phyloP scores from a whole-genome alignment of 1,140 invertebrate genomes.

The Sarcophaga peregrina region DNA sequence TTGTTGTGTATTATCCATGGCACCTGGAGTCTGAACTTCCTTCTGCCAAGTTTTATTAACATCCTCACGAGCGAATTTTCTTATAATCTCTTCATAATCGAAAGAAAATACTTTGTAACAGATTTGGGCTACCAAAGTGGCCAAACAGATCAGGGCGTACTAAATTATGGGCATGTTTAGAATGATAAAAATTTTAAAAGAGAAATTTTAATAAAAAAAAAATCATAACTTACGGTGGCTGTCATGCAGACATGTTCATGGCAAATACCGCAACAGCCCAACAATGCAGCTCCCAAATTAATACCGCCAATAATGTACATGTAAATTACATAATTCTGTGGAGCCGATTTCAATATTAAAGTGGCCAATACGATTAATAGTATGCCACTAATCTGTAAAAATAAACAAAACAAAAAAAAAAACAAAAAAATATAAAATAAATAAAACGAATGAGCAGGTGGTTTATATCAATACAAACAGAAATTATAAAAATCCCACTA shows the following conservation, averaged over 20 bases:
- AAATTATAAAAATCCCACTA: neutral
- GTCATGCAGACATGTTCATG: slow-evolving; percentile 59
- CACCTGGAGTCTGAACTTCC: slow-evolving; percentile 54
- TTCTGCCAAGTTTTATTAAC: slow-evolving; percentile 54
- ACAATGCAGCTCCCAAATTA: slow-evolving; percentile 55
- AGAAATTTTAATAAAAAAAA: neutral
- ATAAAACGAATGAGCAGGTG: neutral
- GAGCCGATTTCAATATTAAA: slow-evolving; percentile 28
- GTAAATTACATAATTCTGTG: slow-evolving; percentile 27
- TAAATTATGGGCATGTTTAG: slow-evolving; percentile 28
- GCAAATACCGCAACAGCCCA: slow-evolving; percentile 61
- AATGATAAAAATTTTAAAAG: slow-evolving; percentile 34
- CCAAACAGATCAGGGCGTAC: slow-evolving; percentile 57
- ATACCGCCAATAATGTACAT: slow-evolving; percentile 51
- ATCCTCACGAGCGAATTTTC: slow-evolving; percentile 51
- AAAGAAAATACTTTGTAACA: slow-evolving; percentile 46
- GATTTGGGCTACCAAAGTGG: slow-evolving; percentile 51
- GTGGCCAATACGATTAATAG: slow-evolving; percentile 32
- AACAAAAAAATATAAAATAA: neutral
- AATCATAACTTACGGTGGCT: slow-evolving; percentile 51
- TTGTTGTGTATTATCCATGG: slow-evolving; percentile 57
- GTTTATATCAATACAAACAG: neutral
- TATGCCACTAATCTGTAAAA: slow-evolving; percentile 37
- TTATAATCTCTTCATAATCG: slow-evolving; percentile 52
- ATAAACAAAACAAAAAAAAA: neutral